Evolutionary conservation across 2,797 vertebrate genomes (phyloP), one percentile per base, ranked within the genome.

Genomic region (Schizopygopsis pylzovi): DNA sequence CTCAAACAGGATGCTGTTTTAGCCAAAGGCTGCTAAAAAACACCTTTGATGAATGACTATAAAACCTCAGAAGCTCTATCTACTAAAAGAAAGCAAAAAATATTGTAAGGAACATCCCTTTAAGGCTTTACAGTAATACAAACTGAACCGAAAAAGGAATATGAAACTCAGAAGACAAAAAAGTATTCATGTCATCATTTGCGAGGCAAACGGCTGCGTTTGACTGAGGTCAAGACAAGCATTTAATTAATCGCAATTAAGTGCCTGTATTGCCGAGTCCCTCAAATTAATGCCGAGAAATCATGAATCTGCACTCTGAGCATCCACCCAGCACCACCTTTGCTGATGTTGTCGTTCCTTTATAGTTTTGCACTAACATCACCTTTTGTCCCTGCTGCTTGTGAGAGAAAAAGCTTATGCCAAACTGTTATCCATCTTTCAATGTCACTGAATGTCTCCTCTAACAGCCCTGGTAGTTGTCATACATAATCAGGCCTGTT

Each of bases 251-350:
- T 61, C n/a, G 76, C 73, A 79, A 88, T 87, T 79, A 84, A 86
- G 84, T 82, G 86, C 81, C 72, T 82, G 68, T 79, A 83, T 87
- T 84, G 70, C 47, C 59, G 63, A 87, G 61, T 72, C 59, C 67
- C 81, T 89, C n/a, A 76, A 61, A 45, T 80, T 67, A 81, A 71
- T 52, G 43, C 71, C 4, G 78, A 77, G 86, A 76, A 85, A 65
- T 87, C 83, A 87, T 72, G 86, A 89, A 85, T 89, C 78, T 90
- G 89, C 88, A 89, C 85, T 81, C 79, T 85, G 79, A 63, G 71
- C 76, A 81, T 85, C 75, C 81, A 86, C 77, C 73, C 80, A 83
- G 65, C 75, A 52, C 88, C 84, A 82, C 83, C 87, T 86, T 85
- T 89, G 89, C 89, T 89, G 88, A 90, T 82, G 65, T 76, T 79